Conservation (phyloP, 2,797 vertebrate genomes). For the Morelia viridis region DNA sequence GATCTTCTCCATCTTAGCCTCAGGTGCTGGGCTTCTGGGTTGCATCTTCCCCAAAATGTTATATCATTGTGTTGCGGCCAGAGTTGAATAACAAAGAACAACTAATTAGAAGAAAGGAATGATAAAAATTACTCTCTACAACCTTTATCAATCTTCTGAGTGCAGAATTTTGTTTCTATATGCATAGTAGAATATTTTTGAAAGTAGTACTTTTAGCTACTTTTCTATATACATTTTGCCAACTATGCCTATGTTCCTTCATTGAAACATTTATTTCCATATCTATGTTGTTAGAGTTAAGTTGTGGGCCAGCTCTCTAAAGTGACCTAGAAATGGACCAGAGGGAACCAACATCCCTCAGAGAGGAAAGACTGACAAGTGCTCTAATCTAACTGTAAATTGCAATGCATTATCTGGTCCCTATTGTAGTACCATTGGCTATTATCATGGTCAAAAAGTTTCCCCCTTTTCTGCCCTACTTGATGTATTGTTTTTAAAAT, state of each 20-base stretch:
- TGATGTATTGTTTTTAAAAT: neutral
- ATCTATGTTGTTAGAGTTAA: neutral
- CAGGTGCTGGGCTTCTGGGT: neutral
- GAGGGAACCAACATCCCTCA: neutral
- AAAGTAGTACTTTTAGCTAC: neutral
- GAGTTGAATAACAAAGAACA: neutral
- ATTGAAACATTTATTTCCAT: neutral
- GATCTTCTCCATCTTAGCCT: neutral
- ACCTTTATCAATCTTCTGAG: neutral
- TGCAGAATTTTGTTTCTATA: neutral
- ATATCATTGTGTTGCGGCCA: neutral
- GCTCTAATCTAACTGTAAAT: neutral
- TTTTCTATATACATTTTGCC: neutral
- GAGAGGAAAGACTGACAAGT: neutral
- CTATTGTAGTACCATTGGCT: neutral
- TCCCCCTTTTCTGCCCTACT: neutral
- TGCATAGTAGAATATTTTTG: neutral
- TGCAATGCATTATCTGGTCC: neutral
- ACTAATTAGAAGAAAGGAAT: neutral
- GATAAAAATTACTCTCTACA: neutral
- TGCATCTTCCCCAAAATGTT: neutral
- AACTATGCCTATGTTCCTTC: neutral
- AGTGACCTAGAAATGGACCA: neutral
- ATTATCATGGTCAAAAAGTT: neutral
- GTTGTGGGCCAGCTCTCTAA: neutral